Percentiles rank a stretch among this genome's conserved stretches.
Evolutionary conservation across 53 echinoderm and acorn worm genomes (phyloP).

Genomic region (Pentamera pediparva): DNA sequence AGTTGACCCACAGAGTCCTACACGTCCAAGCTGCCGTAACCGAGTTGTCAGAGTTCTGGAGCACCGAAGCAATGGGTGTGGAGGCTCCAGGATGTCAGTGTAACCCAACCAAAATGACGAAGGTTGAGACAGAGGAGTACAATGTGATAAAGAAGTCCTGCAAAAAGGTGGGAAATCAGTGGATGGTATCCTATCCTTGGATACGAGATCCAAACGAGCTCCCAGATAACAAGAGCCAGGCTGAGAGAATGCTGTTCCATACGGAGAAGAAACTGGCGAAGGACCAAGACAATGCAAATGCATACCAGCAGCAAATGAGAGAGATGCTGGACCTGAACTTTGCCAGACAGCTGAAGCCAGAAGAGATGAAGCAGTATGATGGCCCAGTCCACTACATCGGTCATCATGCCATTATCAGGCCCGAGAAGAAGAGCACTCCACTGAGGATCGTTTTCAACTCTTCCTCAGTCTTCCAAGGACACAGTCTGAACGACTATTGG

Average conservation of each 20-base stretch:
- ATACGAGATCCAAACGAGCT: conserved; percentile 40
- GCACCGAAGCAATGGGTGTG: conserved; percentile 41
- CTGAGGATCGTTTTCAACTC: conserved; percentile 54
- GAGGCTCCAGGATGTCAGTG: conserved; percentile 13
- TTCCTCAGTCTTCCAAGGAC: conserved; percentile 44
- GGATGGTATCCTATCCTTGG: conserved; percentile 64
- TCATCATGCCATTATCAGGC: conserved; percentile 49
- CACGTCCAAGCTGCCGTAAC: conserved; percentile 17
- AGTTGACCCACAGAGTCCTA: conserved; percentile 12
- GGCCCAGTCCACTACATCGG: conserved; percentile 61
- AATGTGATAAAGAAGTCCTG: conserved; percentile 39
- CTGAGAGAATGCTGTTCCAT: conserved; percentile 29
- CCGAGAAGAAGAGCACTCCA: conserved; percentile 67
- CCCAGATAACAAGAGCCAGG: conserved; percentile 51
- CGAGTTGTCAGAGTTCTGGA: conserved; percentile 45
- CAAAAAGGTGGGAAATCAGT: conserved; percentile 45
- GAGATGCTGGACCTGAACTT: conserved; percentile 58
- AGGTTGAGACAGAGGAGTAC: conserved; percentile 35
- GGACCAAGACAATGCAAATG: conserved; percentile 43
- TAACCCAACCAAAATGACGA: conserved; percentile 26
- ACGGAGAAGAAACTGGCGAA: conserved; percentile 48
- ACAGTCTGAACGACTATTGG: conserved; percentile 54
- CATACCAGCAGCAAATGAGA: conserved; percentile 47
- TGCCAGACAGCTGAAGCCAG: conserved; percentile 42
- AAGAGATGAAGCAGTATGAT: conserved; percentile 31